Evolutionary conservation across 2,888 invertebrate species (phyloP), one percentile per base, ranked within the genome.

Genomic region (Cistogaster globosa): DNA sequence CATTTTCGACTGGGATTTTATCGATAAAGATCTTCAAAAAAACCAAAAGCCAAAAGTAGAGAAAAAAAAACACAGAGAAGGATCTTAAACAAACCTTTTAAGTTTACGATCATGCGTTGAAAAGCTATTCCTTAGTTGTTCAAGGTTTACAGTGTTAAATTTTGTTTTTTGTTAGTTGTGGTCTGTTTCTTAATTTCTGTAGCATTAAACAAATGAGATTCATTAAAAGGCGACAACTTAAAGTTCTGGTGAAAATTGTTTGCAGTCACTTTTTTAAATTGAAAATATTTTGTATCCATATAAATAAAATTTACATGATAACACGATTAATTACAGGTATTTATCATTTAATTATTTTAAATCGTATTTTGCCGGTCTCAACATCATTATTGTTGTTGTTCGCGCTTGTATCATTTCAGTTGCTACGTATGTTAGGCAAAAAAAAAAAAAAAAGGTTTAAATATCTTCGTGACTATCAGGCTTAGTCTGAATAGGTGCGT

Each of bases 171-270:
- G 18, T 62, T 62, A 78, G 69, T 78, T 78, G 69, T 71, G 78
- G 78, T 86, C 88, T 86, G 75, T 84, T 86, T 86, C 76, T 88
- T 88, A 68, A 69, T 83, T 83, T 87, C 88, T 86, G 76, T 83
- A 84, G 83, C 69, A 79, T 83, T 60, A 85, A 84, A 91, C 89
- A 90, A 91, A 91, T 91, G 89, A 86, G 72, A 76, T 87, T 90
- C 90, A 91, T 91, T 91, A 90, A 72, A 83, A 87, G 86, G 90
- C 89, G 90, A 91, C 91, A 91, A 91, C 91, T 91, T 89, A 90
- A 90, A 91, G 91, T 90, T 91, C 90, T 90, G 89, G 91, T 91
- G 90, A 90, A 91, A 91, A 91, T 89, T 90, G 89, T 89, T 89
- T 91, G 87, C 89, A 90, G 90, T 90, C 90, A 89, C 88, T 88